Conservation (phyloP, 2,113 vertebrate species). For the Gracilinanus agilis region DNA sequence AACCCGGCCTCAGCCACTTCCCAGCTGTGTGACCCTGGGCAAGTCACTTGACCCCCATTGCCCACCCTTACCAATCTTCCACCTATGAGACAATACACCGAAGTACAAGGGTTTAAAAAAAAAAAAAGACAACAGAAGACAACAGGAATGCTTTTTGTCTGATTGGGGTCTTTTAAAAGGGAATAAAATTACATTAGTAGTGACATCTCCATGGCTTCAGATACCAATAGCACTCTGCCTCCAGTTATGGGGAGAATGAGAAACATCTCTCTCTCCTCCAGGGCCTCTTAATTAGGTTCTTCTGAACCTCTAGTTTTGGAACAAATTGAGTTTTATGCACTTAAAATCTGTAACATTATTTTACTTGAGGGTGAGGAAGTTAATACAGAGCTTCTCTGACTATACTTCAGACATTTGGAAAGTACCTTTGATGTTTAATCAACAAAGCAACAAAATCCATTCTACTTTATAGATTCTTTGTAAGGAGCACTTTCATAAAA, state of each 20-base stretch:
- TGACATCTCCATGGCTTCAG: conserved; percentile 9
- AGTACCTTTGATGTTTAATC: conserved; percentile 63
- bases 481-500: conserved; percentile 40
- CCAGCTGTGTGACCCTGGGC: no score
- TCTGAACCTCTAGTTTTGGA: conserved; percentile 62
- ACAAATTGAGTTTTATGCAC: conserved; percentile 58
- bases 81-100: no score
- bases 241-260: conserved; percentile 29
- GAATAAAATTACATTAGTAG: conserved; percentile 48
- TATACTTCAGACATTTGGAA: conserved; percentile 57
- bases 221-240: conserved; percentile 45
- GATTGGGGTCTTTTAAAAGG: conserved; percentile 46
- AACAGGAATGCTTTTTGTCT: conserved; percentile 14
- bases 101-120: no score
- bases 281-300: conserved; percentile 51
- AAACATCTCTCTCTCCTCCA: conserved; percentile 52
- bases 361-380: conserved; percentile 63
- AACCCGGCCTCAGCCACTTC: no score
- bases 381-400: conserved; percentile 49
- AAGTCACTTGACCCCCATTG: no score
- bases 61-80: no score
- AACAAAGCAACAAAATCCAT: conserved; percentile 41
- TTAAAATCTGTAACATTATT: conserved; percentile 51
- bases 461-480: conserved; percentile 38
- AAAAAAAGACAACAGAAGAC: no score